Conservation (phyloP, 2,888 invertebrate species). For the Neocrepidodera transversa region DNA sequence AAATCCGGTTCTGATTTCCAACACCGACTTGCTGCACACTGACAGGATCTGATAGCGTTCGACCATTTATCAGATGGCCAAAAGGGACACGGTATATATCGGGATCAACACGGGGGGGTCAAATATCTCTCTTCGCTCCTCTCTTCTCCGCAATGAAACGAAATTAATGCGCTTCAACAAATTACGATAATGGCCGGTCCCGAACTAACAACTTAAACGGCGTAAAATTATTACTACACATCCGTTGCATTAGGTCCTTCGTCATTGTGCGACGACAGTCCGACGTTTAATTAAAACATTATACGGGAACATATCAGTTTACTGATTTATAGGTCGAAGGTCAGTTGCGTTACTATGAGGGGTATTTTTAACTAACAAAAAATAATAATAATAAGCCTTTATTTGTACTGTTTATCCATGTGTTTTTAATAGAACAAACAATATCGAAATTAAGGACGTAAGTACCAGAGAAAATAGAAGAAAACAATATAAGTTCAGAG, state of each 20-base stretch:
- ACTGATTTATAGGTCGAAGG: constrained; percentile 12
- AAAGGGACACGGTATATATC: constrained; percentile 1
- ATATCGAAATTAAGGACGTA: too few relatives aligned
- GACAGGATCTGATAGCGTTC: too few relatives aligned
- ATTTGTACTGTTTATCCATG: too few relatives aligned
- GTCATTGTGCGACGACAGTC: constrained; percentile 21
- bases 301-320: constrained; percentile 15
- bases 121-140: too few relatives aligned
- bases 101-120: neutral
- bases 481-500: too few relatives aligned
- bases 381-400: too few relatives aligned
- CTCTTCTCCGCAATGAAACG: constrained; percentile 13
- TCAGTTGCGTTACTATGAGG: too few relatives aligned
- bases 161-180: constrained; percentile 23
- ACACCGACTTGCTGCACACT: too few relatives aligned
- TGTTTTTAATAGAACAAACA: too few relatives aligned
- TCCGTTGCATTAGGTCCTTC: constrained; percentile 22
- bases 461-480: too few relatives aligned
- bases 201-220: constrained; percentile 19
- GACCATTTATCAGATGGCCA: constrained; percentile 2
- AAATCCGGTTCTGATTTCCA: too few relatives aligned
- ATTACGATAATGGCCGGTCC: constrained; percentile 13
- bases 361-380: too few relatives aligned
- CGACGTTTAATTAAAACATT: constrained; percentile 28
- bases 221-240: constrained; percentile 22